Evolutionary conservation across 2,797 vertebrate species (phyloP), one percentile per base, ranked within the genome.

Genomic region (Crenichthys baileyi): DNA sequence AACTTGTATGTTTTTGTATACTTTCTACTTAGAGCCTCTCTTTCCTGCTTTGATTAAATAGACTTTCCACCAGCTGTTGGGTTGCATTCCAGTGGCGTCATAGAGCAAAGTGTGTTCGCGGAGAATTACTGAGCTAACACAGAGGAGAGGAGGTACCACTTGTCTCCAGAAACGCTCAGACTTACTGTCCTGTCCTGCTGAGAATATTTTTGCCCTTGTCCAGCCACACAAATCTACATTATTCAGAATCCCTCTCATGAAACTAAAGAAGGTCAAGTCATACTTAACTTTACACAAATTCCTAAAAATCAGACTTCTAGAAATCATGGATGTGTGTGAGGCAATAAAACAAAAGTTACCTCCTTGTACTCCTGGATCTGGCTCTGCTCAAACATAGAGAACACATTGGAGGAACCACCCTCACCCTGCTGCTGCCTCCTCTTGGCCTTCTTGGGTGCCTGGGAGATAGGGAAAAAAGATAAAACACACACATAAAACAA

Each of bases 301-400:
- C 56, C 58, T 56, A 72, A 74, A 29, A 22, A 61, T 76, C 65
- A 65, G 7, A 56, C 46, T 0, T 2, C 63, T n/a, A 20, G 48
- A 68, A 31, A 48, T 46, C 1, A 48, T 48, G 9, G 22, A 5
- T 1, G 72, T 20, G 3, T 31, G 7, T 77, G 73, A 60, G 22
- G 6, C 0, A 2, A 16, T 29, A 72, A 51, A 61, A 83, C 53
- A 24, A 61, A 44, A 4, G 79, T 93, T 90, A 97, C 97, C 97
- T 98, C 97, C 90, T 98, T 98, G 95, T 98, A 98, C 94, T 98
- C 97, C 95, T 98, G 97, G 89, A 98, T 98, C 95, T 98, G 97
- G 93, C 97, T 98, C 95, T 98, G 97, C 94, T 98, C 97, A 79
- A 98, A 98, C 97, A 98, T 98, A 94, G 97, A 98, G 95, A 98